These are phyloP conservation scores for Acheta domesticus DNA, from an alignment of 2,888 invertebrate genomes.

Conservation along the genomic window DNA sequence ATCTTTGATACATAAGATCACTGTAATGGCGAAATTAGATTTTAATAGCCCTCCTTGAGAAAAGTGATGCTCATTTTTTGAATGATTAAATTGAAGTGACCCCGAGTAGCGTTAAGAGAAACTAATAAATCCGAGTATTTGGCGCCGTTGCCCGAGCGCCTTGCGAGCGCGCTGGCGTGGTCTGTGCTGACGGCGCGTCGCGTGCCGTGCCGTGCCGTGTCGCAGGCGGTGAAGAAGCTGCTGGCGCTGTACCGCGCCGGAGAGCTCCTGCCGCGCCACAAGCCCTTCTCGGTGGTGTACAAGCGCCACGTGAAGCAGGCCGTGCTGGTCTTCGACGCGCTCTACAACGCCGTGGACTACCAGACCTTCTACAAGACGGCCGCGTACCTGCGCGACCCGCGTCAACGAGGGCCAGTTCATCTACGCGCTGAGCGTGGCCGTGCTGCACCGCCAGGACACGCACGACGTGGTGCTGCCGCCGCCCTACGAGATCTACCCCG, in stretches of 20 bases:
- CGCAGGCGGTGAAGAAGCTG: conserved; percentile 36
- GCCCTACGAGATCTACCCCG: conserved; percentile 55
- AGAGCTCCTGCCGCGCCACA: conserved; percentile 38
- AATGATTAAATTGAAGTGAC: no score
- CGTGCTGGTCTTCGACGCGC: conserved; percentile 60
- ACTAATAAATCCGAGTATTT: not conserved
- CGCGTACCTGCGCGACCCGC: conserved; percentile 53
- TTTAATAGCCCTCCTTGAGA: no score
- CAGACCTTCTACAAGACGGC: conserved; percentile 60
- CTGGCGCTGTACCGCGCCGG: conserved; percentile 36
- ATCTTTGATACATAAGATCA: no score
- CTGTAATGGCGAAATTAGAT: no score
- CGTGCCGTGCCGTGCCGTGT: not conserved
- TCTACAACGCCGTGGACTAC: conserved; percentile 68
- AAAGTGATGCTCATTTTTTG: no score
- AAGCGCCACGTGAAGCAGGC: conserved; percentile 60
- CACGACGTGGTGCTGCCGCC: conserved; percentile 55
- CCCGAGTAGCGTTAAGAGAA: no score
- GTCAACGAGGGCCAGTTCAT: conserved; percentile 58
- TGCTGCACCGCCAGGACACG: conserved; percentile 53
- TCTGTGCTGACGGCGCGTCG: no score
- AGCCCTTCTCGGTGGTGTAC: conserved; percentile 42
- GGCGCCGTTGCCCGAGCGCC: no score
- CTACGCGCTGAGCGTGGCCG: conserved; percentile 55
- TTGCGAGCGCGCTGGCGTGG: no score